These are phyloP conservation scores for Cecropterus lyciades DNA, from an alignment of 1,140 invertebrate species.

Conservation along the genomic window DNA sequence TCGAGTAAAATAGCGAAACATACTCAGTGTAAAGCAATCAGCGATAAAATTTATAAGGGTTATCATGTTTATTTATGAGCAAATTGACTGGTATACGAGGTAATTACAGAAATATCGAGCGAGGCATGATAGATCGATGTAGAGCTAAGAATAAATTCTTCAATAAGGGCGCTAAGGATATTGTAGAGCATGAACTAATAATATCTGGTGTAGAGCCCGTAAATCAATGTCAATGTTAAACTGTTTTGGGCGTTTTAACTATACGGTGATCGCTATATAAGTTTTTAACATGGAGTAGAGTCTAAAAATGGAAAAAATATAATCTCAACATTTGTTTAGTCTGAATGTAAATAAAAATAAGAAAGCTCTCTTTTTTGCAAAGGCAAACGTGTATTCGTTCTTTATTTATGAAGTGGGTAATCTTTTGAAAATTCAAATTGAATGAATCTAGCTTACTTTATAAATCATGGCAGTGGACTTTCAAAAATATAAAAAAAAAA, in stretches of 20 bases:
- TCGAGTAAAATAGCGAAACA: neutral
- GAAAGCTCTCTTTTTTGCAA: too few species aligned
- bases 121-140: slow-evolving; percentile 15
- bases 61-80: slow-evolving; percentile 31
- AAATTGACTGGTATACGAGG: slow-evolving; percentile 24
- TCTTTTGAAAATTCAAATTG: too few species aligned
- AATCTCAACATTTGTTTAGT: too few species aligned
- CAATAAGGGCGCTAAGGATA: slow-evolving; percentile 5
- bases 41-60: slow-evolving; percentile 7
- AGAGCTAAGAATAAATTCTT: slow-evolving; percentile 17
- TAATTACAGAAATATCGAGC: slow-evolving; percentile 20
- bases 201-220: slow-evolving; percentile 13
- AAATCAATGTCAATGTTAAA: slow-evolving; percentile 29
- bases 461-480: too few species aligned
- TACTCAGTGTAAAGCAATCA: neutral
- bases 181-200: slow-evolving; percentile 17
- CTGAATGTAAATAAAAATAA: too few species aligned
- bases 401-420: too few species aligned
- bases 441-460: too few species aligned
- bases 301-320: slow-evolving; percentile 7
- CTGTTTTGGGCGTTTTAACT: slow-evolving; percentile 15
- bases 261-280: neutral
- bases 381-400: too few species aligned
- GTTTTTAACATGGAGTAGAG: slow-evolving; percentile 10
- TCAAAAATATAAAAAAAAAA: too few species aligned